phyloP scores from a whole-genome alignment of 2,888 invertebrate genomes.

The Nectonema munidae region DNA sequence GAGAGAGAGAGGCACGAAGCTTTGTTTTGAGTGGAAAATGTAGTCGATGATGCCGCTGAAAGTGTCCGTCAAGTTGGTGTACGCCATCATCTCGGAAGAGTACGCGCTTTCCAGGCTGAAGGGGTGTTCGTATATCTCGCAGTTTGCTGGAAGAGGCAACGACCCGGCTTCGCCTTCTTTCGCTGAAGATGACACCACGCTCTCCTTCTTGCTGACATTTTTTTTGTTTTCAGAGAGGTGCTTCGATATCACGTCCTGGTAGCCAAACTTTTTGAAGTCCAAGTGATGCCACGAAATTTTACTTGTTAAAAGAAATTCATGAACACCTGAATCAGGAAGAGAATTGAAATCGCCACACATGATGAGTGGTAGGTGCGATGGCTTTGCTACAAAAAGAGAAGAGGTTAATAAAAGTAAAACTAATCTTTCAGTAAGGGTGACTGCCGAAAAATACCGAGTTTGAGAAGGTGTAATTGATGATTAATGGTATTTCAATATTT shows the following conservation, averaged over 20 bases:
- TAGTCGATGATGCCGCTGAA: conserved; percentile 99
- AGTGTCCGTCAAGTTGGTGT: conserved; percentile 90
- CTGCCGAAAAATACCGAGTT: too few species aligned
- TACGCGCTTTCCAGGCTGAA: conserved; percentile 78
- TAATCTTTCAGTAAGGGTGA: too few species aligned
- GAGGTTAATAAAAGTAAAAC: too few species aligned
- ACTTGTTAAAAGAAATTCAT: conserved; percentile 67
- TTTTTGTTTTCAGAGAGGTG: too few species aligned
- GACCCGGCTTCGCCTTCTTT: neutral
- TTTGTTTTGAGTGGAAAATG: conserved; percentile 81
- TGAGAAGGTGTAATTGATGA: too few species aligned
- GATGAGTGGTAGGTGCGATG: conserved; percentile 36
- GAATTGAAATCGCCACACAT: conserved; percentile 96
- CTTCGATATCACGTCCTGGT: conserved; percentile 19
- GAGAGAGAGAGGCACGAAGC: conserved; percentile 68
- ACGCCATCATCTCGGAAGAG: conserved; percentile 73
- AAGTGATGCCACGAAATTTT: conserved; percentile 58
- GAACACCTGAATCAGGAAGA: conserved; percentile 76
- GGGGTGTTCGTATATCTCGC: conserved; percentile 44
- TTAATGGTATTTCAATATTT: too few species aligned
- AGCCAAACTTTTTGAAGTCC: conserved; percentile 57
- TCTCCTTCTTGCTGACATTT: too few species aligned
- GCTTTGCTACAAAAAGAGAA: neutral
- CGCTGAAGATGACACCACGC: conserved; percentile 18
- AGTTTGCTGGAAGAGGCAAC: conserved; percentile 1